Percentiles rank a stretch among this genome's conserved stretches.
Evolutionary conservation across 1,140 invertebrate species (phyloP).

Genomic region (Periplaneta americana): DNA sequence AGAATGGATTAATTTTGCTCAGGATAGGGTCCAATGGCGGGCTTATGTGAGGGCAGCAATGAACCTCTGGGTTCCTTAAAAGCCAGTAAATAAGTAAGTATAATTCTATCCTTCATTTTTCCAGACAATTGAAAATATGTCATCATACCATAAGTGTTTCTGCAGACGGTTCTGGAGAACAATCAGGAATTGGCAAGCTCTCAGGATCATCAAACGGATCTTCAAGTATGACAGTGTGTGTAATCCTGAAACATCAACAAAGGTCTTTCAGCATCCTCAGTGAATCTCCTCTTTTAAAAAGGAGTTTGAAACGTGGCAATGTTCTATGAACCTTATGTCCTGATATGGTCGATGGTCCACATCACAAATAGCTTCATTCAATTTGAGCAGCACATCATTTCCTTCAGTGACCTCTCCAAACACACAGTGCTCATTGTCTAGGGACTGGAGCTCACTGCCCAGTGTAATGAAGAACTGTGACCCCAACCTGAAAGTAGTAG

Average conservation of each 20-base stretch:
- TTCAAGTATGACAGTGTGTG: slow-evolving; percentile 93
- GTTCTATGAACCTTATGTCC: slow-evolving; percentile 72
- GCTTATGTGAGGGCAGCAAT: too few species aligned
- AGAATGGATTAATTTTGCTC: too few species aligned
- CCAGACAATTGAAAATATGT: background rate
- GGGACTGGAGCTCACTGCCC: slow-evolving; percentile 78
- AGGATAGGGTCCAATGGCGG: too few species aligned
- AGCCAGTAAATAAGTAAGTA: too few species aligned
- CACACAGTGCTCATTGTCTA: slow-evolving; percentile 92
- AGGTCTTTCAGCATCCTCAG: too few species aligned
- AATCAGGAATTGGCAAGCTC: slow-evolving; percentile 66
- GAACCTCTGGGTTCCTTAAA: too few species aligned
- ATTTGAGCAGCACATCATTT: slow-evolving; percentile 75
- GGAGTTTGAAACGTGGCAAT: too few species aligned
- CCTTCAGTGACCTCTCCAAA: slow-evolving; percentile 97
- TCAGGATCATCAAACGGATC: slow-evolving; percentile 92
- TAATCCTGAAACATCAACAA: slow-evolving; percentile 70
- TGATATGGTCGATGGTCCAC: slow-evolving; percentile 85
- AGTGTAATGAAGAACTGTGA: slow-evolving; percentile 98
- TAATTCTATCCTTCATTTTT: too few species aligned
- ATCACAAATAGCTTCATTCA: slow-evolving; percentile 95
- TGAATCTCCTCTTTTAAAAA: too few species aligned
- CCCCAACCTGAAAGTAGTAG: slow-evolving; percentile 72
- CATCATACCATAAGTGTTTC: slow-evolving; percentile 67
- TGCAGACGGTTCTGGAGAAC: slow-evolving; percentile 82